phyloP scores from a whole-genome alignment of 1,140 invertebrate species.

The Pectinophora gossypiella region DNA sequence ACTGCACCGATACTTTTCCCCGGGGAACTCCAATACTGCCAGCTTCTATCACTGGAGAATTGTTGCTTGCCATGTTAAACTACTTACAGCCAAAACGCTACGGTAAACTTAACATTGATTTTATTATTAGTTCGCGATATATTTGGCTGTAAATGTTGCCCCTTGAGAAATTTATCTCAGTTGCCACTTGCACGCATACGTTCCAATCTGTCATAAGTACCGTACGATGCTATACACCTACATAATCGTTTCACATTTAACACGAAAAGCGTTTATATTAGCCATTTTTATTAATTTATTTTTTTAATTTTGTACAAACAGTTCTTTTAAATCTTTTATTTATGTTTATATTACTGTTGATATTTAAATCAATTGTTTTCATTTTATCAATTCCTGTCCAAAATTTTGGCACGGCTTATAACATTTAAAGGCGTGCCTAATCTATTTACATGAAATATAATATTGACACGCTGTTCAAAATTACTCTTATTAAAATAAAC shows the following conservation, averaged over 20 bases:
- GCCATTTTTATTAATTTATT: conserved; percentile 27
- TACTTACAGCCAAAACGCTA: too few species aligned
- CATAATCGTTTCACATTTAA: conserved; percentile 14
- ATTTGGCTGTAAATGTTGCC: too few species aligned
- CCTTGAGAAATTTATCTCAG: too few species aligned
- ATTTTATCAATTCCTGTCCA: conserved; percentile 36
- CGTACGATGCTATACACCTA: background rate
- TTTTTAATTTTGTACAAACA: conserved; percentile 48
- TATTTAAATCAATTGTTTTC: conserved; percentile 17
- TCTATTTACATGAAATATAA: conserved; percentile 20
- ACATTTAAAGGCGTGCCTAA: conserved; percentile 9
- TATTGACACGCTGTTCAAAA: conserved; percentile 7
- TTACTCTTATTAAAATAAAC: background rate
- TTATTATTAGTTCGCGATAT: too few species aligned
- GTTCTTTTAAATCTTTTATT: conserved; percentile 25
- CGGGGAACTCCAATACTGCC: too few species aligned
- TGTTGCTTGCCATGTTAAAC: too few species aligned
- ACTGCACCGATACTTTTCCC: conserved; percentile 51
- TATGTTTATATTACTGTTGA: conserved; percentile 16
- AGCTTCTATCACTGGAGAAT: too few species aligned
- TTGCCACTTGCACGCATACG: too few species aligned
- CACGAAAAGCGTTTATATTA: conserved; percentile 35
- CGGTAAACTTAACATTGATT: too few species aligned
- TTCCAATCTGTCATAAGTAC: too few species aligned
- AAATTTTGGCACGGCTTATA: conserved; percentile 24